A percentile compares a stretch with the other conserved stretches of the same genome.
Conservation (phyloP, 2,113 vertebrate genomes). For the Clupea harengus region DNA sequence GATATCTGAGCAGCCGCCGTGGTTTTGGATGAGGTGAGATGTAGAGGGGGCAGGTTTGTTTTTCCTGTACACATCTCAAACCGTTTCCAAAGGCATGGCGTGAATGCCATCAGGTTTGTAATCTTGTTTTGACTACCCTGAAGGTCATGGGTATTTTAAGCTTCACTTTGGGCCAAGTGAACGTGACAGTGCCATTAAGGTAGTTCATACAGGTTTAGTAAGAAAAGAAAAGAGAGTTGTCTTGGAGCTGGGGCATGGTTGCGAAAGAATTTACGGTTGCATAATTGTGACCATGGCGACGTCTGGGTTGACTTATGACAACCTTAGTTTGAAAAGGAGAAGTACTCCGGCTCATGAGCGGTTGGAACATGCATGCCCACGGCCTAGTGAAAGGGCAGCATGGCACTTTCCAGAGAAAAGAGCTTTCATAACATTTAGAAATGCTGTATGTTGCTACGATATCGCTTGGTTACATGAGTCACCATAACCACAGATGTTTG, state of each 20-base stretch:
- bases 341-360: not conserved
- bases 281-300: not conserved
- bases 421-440: not conserved
- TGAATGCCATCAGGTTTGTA: not conserved
- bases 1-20: not conserved
- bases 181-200: not conserved
- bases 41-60: not conserved
- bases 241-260: not conserved
- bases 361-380: not conserved
- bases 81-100: not conserved
- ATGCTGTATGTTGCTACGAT: not conserved
- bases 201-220: not conserved
- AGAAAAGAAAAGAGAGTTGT: not conserved
- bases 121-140: not conserved
- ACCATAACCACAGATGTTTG: not conserved
- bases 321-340: not conserved
- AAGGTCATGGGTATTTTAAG: not conserved
- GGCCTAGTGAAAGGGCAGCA: not conserved
- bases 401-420: not conserved
- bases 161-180: not conserved
- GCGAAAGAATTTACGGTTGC: not conserved
- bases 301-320: conserved; percentile 7
- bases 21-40: not conserved
- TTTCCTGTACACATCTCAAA: not conserved
- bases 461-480: not conserved